Evolutionary conservation across 2,113 vertebrate species (phyloP), one percentile per base, ranked within the genome.

Genomic region (Trichechus manatus): DNA sequence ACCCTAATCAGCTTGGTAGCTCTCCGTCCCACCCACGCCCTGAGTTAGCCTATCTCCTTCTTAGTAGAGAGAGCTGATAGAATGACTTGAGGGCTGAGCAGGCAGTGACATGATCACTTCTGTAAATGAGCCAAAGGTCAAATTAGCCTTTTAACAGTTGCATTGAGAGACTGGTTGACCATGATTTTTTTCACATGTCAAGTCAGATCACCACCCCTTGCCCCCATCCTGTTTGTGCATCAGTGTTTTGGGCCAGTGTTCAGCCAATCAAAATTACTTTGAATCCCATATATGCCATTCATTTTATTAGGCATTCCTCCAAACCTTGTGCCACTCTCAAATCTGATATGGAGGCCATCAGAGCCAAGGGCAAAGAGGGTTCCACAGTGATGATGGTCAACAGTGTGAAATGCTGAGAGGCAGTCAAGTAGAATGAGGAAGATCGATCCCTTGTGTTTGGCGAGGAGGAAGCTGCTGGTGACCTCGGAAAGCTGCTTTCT

Each of bases 401-500:
- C 27, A 56, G 33, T n/a, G 42, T 25, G 10, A 63, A 70, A 87
- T 59, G 27, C 88, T 56, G 25, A 61, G 77, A 56, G 42, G 64
- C 87, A 47, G 20, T 33, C 2, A 1, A 61, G 11, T 59, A 47
- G 25, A 29, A 86, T 75, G 63, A 81, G 82, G 25, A 85, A 89
- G 47, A 93, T 22, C 66, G 75, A 61, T 87, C 95, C 82, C 82
- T 82, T 83, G 91, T 13, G 36, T 70, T 82, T 61, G 85, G 29
- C 5, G n/a, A 94, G 78, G 90, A 95, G 95, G 96, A 97, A 97
- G 96, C 87, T 84, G 31, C 82, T 61, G 70, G 79, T 75, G 91
- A 97, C 95, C 68, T 96, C 85, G 85, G 89, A 95, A 89, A 96
- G 63, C 79, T 93, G 93, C 87, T 85, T 91, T 96, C 66, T 66